These are phyloP conservation scores for Gonioctena quinquepunctata DNA, from an alignment of 1,140 invertebrate genomes.

Conservation along the genomic window DNA sequence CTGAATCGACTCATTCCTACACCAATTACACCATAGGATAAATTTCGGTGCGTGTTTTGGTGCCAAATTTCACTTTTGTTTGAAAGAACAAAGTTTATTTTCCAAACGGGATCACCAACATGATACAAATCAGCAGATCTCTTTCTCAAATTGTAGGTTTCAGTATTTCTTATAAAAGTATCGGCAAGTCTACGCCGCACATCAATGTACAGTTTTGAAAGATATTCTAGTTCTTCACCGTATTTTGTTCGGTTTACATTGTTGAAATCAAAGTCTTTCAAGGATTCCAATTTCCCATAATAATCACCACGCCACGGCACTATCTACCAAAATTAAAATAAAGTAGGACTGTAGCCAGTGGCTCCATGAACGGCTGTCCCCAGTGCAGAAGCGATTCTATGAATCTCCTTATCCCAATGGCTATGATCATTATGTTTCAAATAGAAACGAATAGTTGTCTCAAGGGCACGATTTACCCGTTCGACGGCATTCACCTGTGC, in stretches of 20 bases:
- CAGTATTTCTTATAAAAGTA: too few species aligned
- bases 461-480: slow-evolving; percentile 19
- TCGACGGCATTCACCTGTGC: slow-evolving; percentile 24
- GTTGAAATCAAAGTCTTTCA: neutral
- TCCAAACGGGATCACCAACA: too few species aligned
- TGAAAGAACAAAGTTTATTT: too few species aligned
- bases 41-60: too few species aligned
- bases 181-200: too few species aligned
- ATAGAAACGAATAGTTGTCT: slow-evolving; percentile 23
- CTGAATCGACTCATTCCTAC: neutral
- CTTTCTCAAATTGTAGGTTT: too few species aligned
- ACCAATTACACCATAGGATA: neutral
- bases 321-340: slow-evolving; percentile 6
- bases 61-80: too few species aligned
- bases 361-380: slow-evolving; percentile 25
- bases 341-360: slow-evolving; percentile 10
- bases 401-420: slow-evolving; percentile 24
- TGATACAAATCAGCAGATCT: too few species aligned
- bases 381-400: slow-evolving; percentile 14
- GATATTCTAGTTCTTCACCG: too few species aligned
- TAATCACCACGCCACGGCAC: slow-evolving; percentile 16
- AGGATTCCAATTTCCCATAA: slow-evolving; percentile 8
- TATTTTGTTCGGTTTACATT: neutral
- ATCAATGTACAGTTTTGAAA: too few species aligned
- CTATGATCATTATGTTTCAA: slow-evolving; percentile 9